Base-by-base conservation (phyloP, 2,113 vertebrate genomes). In the Misgurnus anguillicaudatus region DNA sequence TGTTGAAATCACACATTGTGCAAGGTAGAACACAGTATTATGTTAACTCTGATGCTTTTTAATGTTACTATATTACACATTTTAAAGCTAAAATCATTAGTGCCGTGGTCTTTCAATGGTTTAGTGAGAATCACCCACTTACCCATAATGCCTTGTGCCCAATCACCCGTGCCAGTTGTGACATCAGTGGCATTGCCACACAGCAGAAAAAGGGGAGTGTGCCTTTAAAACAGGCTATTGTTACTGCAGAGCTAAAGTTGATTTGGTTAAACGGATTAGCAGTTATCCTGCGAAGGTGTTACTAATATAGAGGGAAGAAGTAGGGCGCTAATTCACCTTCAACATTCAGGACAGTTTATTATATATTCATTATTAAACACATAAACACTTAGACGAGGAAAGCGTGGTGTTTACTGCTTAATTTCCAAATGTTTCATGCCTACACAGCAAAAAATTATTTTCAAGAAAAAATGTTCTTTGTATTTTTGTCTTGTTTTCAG, bases 231-330 rank as follows among this genome's bases (percentile, higher is more conserved):
- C 45, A 82, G 31, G 58, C 79, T 86, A 60, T 45, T 66, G 85
- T 60, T 77, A 36, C 79, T 11, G 24, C 53, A 83, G 79, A 13
- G 75, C 82, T 75, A 89, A 90, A 91, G 70, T n/a, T 85, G 89
- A 92, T 92, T 92, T 89, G 4, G 64, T 38, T 90, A 85, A 92
- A 89, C 87, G 88, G 90, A 92, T 92, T 90, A 80, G 83, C 81
- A 71, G 62, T 72, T 13, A 82, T 87, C 87, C 88, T 84, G 89
- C 90, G 89, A 89, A 81, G 64, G 38, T 65, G 64, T 77, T 72
- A 41, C 65, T 53, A 75, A 80, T 79, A 55, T 41, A 78, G 79
- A 24, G 19, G 70, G 62, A 72, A 77, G 14, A 65, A 79, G 75
- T 24, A 38, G 47, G 66, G 5, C 61, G 53, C 61, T 21, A 58